Percentiles rank a stretch among this genome's conserved stretches.
phyloP scores from a whole-genome alignment of 2,113 vertebrate species.

The Origma solitaria region DNA sequence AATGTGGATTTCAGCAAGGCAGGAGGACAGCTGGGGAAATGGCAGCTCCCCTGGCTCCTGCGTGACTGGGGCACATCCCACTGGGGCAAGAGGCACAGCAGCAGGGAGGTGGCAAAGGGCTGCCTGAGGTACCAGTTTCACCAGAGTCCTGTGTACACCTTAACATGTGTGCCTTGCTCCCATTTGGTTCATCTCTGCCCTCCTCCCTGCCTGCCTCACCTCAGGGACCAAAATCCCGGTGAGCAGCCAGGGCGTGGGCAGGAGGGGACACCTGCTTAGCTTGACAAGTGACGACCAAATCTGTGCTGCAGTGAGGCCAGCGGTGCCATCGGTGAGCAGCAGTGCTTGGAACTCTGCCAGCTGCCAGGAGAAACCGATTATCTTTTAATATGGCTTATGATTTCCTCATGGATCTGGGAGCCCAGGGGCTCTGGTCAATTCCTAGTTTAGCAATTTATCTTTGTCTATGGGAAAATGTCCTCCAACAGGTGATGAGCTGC shows the following conservation, averaged over 20 bases:
- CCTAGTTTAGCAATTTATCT: neutral
- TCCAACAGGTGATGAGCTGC: neutral
- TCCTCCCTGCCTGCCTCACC: neutral
- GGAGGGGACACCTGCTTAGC: neutral
- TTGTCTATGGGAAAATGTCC: neutral
- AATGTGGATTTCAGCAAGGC: neutral
- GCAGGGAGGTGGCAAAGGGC: neutral
- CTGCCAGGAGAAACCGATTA: neutral
- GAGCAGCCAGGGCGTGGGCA: neutral
- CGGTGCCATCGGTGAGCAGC: accelerated
- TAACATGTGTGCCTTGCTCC: neutral
- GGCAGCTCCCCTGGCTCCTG: neutral
- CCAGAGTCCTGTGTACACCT: neutral
- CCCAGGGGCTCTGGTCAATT: neutral
- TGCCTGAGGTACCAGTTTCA: accelerated
- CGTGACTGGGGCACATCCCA: accelerated
- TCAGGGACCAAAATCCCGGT: neutral
- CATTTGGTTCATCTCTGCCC: neutral
- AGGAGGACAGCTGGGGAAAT: neutral
- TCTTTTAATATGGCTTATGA: neutral
- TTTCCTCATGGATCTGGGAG: neutral
- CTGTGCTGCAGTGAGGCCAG: accelerated
- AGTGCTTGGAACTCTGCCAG: neutral
- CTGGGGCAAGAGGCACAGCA: accelerated
- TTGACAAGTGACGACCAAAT: neutral